Percentiles rank a stretch among this genome's conserved stretches.
phyloP scores from a whole-genome alignment of 2,888 invertebrate genomes.

The Heliconius erato region DNA sequence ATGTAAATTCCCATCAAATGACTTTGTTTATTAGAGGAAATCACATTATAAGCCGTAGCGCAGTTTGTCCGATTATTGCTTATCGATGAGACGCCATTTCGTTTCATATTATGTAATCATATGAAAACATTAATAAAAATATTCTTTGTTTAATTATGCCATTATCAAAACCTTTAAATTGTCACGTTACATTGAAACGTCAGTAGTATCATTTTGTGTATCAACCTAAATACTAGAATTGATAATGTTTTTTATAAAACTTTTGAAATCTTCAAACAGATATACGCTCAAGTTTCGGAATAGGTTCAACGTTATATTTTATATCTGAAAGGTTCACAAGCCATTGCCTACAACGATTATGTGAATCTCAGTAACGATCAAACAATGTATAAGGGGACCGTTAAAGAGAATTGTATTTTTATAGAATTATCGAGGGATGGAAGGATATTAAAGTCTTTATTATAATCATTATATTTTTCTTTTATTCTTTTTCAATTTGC shows the following conservation, averaged over 20 bases:
- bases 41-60: no score
- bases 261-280: not conserved
- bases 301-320: slow-evolving; percentile 57
- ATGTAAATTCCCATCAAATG: no score
- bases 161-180: no score
- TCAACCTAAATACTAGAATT: not conserved
- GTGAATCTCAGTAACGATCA: slow-evolving; percentile 51
- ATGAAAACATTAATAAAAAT: no score
- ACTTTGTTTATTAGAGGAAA: no score
- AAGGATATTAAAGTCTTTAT: not conserved
- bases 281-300: slow-evolving; percentile 51
- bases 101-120: no score
- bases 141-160: no score
- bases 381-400: slow-evolving; percentile 50
- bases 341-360: slow-evolving; percentile 58
- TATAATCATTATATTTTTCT: not conserved
- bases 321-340: slow-evolving; percentile 58
- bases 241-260: not conserved
- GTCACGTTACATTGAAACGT: no score
- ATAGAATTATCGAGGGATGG: slow-evolving; percentile 9
- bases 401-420: slow-evolving; percentile 30
- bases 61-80: no score
- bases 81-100: no score
- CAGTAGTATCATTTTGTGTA: no score
- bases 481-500: no score